Base-by-base conservation (phyloP, 2,113 vertebrate genomes). In the Oceanites oceanicus region DNA sequence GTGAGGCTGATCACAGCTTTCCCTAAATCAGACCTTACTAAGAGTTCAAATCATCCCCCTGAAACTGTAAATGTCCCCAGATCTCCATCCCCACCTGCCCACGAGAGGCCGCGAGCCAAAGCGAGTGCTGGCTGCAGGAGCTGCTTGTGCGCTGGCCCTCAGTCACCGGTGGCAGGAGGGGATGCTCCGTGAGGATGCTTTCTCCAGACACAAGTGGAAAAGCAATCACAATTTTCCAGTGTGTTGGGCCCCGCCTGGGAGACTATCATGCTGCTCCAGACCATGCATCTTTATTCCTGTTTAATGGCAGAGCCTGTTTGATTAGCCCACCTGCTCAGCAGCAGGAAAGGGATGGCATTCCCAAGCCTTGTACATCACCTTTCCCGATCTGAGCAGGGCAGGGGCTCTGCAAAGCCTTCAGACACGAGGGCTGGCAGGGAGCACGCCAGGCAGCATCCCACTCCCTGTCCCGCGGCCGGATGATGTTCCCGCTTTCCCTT, bases 81-180 rank as follows among this genome's bases (percentile, higher is more conserved):
- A 38, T 44, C 47, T 76, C 38, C 34, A 13, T 22, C 12, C 22
- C 29, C 62, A 53, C 34, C 27, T 32, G 47, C 42, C 13, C 3
- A 0, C 1, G 7, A 45, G 45, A 23, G 21, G 22, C 38, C 74
- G 25, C 0, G 0, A 61, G 38, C 18, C 45, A 36, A 68, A 68
- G n/a, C 5, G 3, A 52, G 6, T 0, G 1, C 36, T 61, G 53
- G 34, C 36, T n/a, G 52, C 63, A 47, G 55, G 40, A 84, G 21
- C 23, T 19, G 23, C 87, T 58, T 0, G 0, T 62, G 32, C 0
- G 0, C 70, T 67, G 65, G 59, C 32, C 42, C 32, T 65, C 22
- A 3, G 42, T 40, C 53, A 21, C n/a, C 2, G 42, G 36, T 3
- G 8, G 56, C 42, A 23, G 29, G n/a, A 23, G 32, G 22, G 17